Evolutionary conservation across 2,113 vertebrate genomes (phyloP).

Genomic region (Ginglymostoma cirratum): DNA sequence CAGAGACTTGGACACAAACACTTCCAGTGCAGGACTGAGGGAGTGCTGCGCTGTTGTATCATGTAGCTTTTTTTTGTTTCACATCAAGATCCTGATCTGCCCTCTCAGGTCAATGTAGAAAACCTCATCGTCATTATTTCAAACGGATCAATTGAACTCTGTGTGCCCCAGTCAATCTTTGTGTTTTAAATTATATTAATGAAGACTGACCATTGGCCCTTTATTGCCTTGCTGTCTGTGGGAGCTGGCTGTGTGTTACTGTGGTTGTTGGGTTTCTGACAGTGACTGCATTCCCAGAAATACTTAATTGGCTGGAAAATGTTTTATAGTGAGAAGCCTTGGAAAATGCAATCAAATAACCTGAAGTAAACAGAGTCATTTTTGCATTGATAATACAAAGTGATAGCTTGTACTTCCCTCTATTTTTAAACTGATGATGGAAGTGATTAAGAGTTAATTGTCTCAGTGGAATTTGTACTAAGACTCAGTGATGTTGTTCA

Average conservation of each 20-base stretch:
- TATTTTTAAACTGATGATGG: not conserved
- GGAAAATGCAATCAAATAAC: not conserved
- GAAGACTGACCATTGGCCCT: not conserved
- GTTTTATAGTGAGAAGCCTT: not conserved
- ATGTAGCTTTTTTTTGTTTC: not conserved
- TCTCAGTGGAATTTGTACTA: not conserved
- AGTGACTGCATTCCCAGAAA: not conserved
- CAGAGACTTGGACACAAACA: not conserved
- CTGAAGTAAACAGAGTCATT: not conserved
- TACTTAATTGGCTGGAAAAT: not conserved
- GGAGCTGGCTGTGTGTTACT: not conserved
- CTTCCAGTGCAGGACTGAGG: not conserved
- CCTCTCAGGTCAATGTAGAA: not conserved
- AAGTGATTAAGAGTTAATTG: not conserved
- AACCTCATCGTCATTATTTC: not conserved
- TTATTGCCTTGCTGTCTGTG: not conserved
- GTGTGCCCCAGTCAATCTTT: not conserved
- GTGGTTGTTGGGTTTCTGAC: not conserved
- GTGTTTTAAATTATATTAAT: not conserved
- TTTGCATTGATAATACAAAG: not conserved
- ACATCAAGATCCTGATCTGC: not conserved
- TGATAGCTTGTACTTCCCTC: not conserved
- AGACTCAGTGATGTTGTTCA: not conserved
- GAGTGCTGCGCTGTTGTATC: not conserved
- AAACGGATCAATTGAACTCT: not conserved